Base-by-base conservation (phyloP, 2,888 invertebrate species). In the Eugnorisma glareosa region DNA sequence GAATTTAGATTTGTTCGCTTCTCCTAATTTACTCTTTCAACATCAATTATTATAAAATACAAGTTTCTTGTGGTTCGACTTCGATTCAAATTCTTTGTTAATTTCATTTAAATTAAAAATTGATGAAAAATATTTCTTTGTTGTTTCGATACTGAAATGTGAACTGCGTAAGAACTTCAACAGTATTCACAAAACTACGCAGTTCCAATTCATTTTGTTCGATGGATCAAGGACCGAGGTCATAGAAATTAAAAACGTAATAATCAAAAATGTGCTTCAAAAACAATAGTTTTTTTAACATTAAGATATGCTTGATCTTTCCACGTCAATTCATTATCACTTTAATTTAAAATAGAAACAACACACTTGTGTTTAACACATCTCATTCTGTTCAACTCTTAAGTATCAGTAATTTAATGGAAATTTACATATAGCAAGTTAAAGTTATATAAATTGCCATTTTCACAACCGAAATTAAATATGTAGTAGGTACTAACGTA, bases 401-500 rank as follows among this genome's bases (percentile, higher is more conserved):
- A 95, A 94, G 93, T 95, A 94, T 93, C 93, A 93, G 93, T 93
- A 93, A 93, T 92, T 84, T 93, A 89, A 89, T 88, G 94, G 93
- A 93, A 93, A 95, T 95, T 94, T 94, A 95, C 94, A 95, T 93
- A 94, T 90, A 94, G 93, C 94, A 94, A 94, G 93, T 94, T 92
- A 94, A 94, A 92, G 94, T 94, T 94, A 96, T 93, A 95, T 94
- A 95, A 95, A 96, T 96, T 96, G 96, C 96, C 94, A 96, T 96
- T 95, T 95, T 96, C 96, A 96, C 96, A 96, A 96, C 96, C 96
- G 95, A 96, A 96, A 96, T 96, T 96, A 96, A 96, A 96, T 96
- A 96, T 95, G 93, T 94, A 93, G 90, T 94, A 94, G 93, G 93
- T 94, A 93, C 94, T 94, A 94, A 93, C 90, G 91, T 92, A 93